A percentile compares a stretch with the other conserved stretches of the same genome.
Evolutionary conservation across 1,140 invertebrate species (phyloP).

Genomic region (Platyscapa corneri): DNA sequence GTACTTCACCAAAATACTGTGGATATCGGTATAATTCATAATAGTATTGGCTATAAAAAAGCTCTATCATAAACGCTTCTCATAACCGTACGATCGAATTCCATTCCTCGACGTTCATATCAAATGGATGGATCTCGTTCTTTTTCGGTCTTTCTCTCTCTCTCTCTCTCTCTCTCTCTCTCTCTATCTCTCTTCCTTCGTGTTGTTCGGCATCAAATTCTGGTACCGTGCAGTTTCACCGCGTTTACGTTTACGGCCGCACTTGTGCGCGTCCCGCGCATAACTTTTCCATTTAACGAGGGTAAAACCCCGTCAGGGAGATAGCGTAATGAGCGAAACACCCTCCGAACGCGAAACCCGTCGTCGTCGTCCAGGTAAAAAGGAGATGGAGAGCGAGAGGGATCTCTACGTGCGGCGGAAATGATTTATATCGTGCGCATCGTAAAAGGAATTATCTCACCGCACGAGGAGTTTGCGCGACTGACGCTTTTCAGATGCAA

Average conservation of each 20-base stretch:
- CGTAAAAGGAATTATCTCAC: conserved; percentile 37
- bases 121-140: neutral
- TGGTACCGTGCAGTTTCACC: neutral
- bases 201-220: neutral
- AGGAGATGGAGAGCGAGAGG: neutral
- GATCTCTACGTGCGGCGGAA: neutral
- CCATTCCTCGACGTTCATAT: neutral
- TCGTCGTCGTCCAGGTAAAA: conserved; percentile 14
- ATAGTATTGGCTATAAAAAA: neutral
- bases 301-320: neutral
- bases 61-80: neutral
- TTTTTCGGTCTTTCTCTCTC: neutral
- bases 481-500: conserved; percentile 13
- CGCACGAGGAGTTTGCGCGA: neutral
- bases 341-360: neutral
- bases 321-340: conserved; percentile 27
- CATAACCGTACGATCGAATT: neutral
- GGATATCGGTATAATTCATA: neutral
- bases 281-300: conserved; percentile 28
- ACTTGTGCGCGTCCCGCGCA: conserved; percentile 11
- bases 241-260: conserved; percentile 15
- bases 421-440: conserved; percentile 31
- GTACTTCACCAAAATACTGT: neutral
- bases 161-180: neutral
- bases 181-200: neutral